phyloP scores from a whole-genome alignment of 2,113 vertebrate species.

The Oryzias melastigma region DNA sequence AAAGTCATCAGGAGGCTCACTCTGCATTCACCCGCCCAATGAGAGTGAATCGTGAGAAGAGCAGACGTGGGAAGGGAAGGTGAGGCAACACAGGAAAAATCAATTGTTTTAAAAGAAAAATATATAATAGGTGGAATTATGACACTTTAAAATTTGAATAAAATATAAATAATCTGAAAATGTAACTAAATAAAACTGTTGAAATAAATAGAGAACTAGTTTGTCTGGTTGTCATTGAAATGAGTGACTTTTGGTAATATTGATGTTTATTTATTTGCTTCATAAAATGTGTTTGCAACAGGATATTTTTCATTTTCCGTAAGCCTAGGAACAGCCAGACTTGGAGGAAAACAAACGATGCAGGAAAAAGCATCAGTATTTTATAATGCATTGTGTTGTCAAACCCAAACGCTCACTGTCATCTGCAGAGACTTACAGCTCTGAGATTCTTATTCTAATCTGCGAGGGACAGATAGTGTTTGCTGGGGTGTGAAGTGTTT shows the following conservation, averaged over 20 bases:
- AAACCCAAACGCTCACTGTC: conserved; percentile 21
- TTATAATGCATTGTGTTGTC: neutral
- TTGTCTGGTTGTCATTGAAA: too few relatives aligned
- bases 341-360: neutral
- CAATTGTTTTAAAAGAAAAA: conserved; percentile 35
- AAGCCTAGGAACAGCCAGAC: conserved; percentile 8
- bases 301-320: conserved; percentile 12
- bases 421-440: conserved; percentile 9
- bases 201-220: neutral
- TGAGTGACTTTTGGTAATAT: too few relatives aligned
- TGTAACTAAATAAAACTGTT: neutral
- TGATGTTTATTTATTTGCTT: neutral
- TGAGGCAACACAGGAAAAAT: conserved; percentile 90
- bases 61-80: conserved; percentile 89
- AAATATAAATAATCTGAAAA: conserved; percentile 1
- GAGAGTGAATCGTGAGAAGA: conserved; percentile 93
- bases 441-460: conserved; percentile 25
- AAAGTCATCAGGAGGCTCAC: conserved; percentile 80
- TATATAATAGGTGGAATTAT: neutral
- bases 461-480: conserved; percentile 6
- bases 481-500: conserved; percentile 33
- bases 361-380: too few relatives aligned
- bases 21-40: conserved; percentile 92
- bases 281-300: neutral
- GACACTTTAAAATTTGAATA: neutral